Conservation (phyloP, 1,140 invertebrate species). For the Phthorimaea operculella region DNA sequence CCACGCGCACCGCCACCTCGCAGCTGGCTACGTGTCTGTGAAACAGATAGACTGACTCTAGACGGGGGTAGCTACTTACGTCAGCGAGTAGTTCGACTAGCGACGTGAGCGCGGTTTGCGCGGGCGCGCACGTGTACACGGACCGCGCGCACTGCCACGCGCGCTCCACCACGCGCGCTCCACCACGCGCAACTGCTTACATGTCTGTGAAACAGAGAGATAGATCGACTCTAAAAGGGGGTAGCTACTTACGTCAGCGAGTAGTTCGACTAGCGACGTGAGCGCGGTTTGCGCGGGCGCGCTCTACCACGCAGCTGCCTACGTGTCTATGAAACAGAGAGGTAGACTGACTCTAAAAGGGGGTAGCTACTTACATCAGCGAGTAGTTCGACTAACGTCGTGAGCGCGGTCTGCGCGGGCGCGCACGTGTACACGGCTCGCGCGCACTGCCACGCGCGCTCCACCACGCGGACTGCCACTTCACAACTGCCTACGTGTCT, state of each 20-base stretch:
- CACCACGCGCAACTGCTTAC: slow-evolving; percentile 13
- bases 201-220: no score
- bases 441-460: slow-evolving; percentile 22
- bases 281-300: slow-evolving; percentile 24
- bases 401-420: slow-evolving; percentile 23
- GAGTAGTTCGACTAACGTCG: slow-evolving; percentile 17
- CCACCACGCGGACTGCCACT: slow-evolving; percentile 19
- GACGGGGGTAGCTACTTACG: no score
- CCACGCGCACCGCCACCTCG: slow-evolving; percentile 18
- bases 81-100: slow-evolving; percentile 26
- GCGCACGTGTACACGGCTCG: slow-evolving; percentile 13
- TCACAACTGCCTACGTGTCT: slow-evolving; percentile 19
- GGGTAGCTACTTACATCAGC: slow-evolving; percentile 38
- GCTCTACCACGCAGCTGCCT: slow-evolving; percentile 19
- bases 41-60: no score
- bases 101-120: slow-evolving; percentile 18
- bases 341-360: no score
- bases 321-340: slow-evolving; percentile 15
- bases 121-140: slow-evolving; percentile 18
- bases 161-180: slow-evolving; percentile 24
- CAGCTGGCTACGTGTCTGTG: slow-evolving; percentile 20
- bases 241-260: slow-evolving; percentile 40
- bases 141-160: slow-evolving; percentile 16
- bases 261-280: slow-evolving; percentile 13
- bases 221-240: no score